Evolutionary conservation across 2,113 vertebrate genomes (phyloP), one percentile per base, ranked within the genome.

Genomic region (Trematocara macrostoma): DNA sequence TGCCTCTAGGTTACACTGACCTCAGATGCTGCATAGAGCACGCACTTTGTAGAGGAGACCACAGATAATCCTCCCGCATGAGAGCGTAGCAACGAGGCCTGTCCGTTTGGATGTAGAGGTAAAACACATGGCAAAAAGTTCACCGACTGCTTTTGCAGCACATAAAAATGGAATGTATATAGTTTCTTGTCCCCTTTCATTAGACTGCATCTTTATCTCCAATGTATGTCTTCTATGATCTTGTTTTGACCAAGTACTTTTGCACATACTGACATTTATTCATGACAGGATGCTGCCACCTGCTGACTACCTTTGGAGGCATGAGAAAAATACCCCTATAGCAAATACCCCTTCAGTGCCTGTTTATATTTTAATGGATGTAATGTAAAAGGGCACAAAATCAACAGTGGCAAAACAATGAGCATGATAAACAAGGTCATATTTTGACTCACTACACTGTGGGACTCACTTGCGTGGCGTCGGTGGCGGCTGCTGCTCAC

Each of bases 381-480:
- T 57, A 80, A 84, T 47, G 42, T 49, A 79, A 76, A 87, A 88
- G 2, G 45, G 9, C 16, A 74, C 49, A 88, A 79, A 81, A 49
- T 81, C 18, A 83, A 83, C 56, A 81, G 11, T 85, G 67, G 26
- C 10, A 71, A 78, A 88, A 57, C 69, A 84, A 88, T 69, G 71
- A 79, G 82, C 6, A 59, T 86, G 71, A 64, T 49, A 78, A 78
- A 79, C 51, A 82, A 83, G 9, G 38, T 71, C 4, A 56, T 40
- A 51, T 29, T 15, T 56, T 18, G 38, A 76, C 20, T 52, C 12
- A 79, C 8, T 87, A 2, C 79, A 78, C 5, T 42, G 47, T 14
- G 31, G 20, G 71, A 20, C 4, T 97, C 96, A 99, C 99, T 97
- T 97, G 96, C 97, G 97, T 20, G 97, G 96, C 57, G 98, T 97